Conservation (phyloP, 2,113 vertebrate genomes). For the Synodontis membranacea region DNA sequence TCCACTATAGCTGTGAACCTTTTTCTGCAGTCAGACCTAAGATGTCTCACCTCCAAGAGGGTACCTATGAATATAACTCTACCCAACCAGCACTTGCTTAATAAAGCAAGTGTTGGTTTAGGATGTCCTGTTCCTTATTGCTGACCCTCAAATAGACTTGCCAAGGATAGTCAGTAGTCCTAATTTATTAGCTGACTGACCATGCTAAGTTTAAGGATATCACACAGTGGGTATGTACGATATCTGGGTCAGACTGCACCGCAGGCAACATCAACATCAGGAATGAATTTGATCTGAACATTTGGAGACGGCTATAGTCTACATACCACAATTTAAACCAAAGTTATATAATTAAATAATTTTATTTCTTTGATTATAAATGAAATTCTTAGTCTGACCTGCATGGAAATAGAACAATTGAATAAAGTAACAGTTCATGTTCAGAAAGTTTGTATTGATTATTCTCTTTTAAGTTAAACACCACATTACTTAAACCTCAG, state of each 20-base stretch:
- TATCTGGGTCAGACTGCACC: not conserved
- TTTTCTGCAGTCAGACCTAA: not conserved
- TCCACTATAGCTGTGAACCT: not conserved
- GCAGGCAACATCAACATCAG: not conserved
- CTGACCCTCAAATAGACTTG: not conserved
- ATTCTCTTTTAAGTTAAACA: no score
- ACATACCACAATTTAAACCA: not conserved
- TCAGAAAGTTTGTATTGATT: no score
- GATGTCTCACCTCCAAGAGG: not conserved
- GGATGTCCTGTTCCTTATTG: conserved; percentile 9
- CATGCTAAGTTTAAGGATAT: not conserved
- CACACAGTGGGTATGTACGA: not conserved
- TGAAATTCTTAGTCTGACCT: not conserved
- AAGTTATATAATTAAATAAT: not conserved
- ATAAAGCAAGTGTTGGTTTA: conserved; percentile 6
- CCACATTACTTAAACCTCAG: no score
- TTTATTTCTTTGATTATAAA: not conserved
- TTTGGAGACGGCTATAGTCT: not conserved
- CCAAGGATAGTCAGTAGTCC: not conserved
- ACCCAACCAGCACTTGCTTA: not conserved
- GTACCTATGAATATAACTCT: not conserved
- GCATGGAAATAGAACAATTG: not conserved
- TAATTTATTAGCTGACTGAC: not conserved
- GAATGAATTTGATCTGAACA: not conserved
- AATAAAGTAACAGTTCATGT: no score